Evolutionary conservation across 2,888 invertebrate genomes (phyloP), one percentile per base, ranked within the genome.

Genomic region (Agrochola circellaris): DNA sequence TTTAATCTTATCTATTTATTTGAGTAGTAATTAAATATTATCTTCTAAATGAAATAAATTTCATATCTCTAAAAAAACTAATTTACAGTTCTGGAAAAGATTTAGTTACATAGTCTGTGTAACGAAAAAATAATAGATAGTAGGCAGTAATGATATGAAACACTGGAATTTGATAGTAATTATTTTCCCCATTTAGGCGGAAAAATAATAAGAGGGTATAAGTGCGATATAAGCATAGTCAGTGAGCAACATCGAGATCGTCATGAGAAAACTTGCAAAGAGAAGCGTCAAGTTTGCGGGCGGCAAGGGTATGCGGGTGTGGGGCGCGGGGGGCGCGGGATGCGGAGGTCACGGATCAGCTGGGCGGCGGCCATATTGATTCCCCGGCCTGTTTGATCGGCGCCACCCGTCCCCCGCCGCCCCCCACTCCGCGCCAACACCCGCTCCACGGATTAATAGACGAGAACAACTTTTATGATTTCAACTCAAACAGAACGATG

Each of bases 311-410:
- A 85, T 88, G 88, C 79, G 89, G 83, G 89, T 85, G 87, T 71
- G 78, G 61, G 83, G 87, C 87, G 88, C 84, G 90, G 87, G 90
- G 87, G 88, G 87, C 90, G 94, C 92, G 94, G 93, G 93, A 91
- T 86, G 94, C 92, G 94, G 95, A 94, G 96, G 95, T 95, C 95
- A 95, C 95, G 95, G 96, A 96, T 96, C 96, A 96, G 96, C 96
- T 96, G 96, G 96, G 96, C 95, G 96, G 95, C 96, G 95, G 95
- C 96, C 96, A 96, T 96, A 96, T 96, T 96, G 96, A 96, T 96
- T 96, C 96, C 94, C 95, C 94, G 95, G 95, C 95, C 95, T 95
- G 95, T 96, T 96, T 96, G 96, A 96, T 95, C 96, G 95, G 95
- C 94, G 94, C 94, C 95, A 92, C 93, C 92, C 92, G 85, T 89